Percentiles rank a stretch among this genome's conserved stretches.
These are phyloP conservation scores for Gulo gulo DNA, from an alignment of 2,113 vertebrate species.

Conservation along the genomic window DNA sequence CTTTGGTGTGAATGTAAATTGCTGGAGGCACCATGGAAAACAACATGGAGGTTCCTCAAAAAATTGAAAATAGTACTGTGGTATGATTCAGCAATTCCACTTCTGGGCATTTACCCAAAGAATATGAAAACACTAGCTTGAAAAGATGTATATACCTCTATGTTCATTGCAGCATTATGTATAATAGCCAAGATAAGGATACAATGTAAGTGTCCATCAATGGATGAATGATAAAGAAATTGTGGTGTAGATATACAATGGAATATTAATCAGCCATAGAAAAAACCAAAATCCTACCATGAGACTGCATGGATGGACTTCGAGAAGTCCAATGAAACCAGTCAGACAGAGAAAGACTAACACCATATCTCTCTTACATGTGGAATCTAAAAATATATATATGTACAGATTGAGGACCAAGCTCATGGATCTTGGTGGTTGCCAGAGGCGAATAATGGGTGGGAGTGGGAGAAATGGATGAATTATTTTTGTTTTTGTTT, in stretches of 20 bases:
- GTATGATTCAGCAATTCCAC: not conserved
- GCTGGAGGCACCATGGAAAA: not conserved
- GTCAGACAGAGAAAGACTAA: not conserved
- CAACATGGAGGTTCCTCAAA: not conserved
- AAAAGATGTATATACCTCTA: not conserved
- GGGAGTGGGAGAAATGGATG: not conserved
- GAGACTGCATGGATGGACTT: not conserved
- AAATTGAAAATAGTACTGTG: not conserved
- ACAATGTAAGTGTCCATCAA: not conserved
- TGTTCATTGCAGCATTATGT: not conserved
- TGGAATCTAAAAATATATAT: not conserved
- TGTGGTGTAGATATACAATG: not conserved
- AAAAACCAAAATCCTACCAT: not conserved
- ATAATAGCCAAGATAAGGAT: not conserved
- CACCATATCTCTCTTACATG: not conserved
- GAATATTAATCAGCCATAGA: not conserved
- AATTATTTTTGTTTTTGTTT: not conserved
- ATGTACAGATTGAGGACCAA: not conserved
- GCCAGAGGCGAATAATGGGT: not conserved
- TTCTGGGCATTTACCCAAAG: not conserved
- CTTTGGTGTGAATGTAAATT: not conserved
- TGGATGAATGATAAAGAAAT: not conserved
- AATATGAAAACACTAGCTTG: not conserved
- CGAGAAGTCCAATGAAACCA: not conserved
- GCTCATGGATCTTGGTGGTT: not conserved